phyloP scores from a whole-genome alignment of 2,113 vertebrate genomes.

The Thamnaconus septentrionalis region DNA sequence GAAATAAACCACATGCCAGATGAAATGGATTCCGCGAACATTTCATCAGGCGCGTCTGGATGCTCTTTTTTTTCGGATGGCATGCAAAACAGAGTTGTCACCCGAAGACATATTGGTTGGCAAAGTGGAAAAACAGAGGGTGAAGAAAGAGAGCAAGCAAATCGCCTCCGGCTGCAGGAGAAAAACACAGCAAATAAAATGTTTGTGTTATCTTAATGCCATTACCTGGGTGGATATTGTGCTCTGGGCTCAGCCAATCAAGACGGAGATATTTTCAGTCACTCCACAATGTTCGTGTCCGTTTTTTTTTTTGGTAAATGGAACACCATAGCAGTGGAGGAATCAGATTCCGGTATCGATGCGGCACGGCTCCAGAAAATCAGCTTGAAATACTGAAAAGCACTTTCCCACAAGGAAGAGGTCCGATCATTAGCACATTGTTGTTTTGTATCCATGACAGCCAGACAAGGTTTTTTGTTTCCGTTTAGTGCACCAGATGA shows the following conservation, averaged over 20 bases:
- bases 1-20: too few species aligned
- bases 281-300: slow-evolving; percentile 17
- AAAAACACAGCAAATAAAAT: slow-evolving; percentile 41
- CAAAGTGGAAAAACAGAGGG: too few species aligned
- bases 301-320: slow-evolving; percentile 24
- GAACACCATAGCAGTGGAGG: not conserved
- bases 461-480: not conserved
- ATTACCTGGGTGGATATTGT: slow-evolving; percentile 43
- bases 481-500: not conserved
- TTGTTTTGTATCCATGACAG: too few species aligned
- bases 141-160: too few species aligned
- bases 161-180: slow-evolving; percentile 3
- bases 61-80: too few species aligned
- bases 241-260: slow-evolving; percentile 25
- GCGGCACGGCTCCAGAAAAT: too few species aligned
- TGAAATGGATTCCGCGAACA: slow-evolving; percentile 30
- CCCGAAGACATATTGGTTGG: too few species aligned
- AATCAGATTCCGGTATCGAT: too few species aligned
- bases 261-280: slow-evolving; percentile 37
- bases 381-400: too few species aligned
- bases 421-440: too few species aligned
- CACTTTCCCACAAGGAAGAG: too few species aligned
- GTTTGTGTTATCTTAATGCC: slow-evolving; percentile 50
- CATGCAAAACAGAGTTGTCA: too few species aligned
- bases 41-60: slow-evolving; percentile 20